phyloP scores from a whole-genome alignment of 2,797 vertebrate genomes.

The Pipistrellus kuhlii region DNA sequence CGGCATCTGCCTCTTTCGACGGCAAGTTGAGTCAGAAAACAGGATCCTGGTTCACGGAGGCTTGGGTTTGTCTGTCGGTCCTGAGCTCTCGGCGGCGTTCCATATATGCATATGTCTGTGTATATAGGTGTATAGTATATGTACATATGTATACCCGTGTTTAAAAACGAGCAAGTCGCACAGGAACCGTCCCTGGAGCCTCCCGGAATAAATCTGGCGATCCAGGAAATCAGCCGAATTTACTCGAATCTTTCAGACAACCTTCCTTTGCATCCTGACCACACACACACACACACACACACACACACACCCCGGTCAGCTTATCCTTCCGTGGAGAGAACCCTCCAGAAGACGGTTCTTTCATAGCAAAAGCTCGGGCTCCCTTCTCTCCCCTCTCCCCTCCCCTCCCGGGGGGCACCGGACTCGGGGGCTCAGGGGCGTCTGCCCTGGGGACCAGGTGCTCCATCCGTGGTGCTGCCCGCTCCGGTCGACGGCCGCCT shows the following conservation, averaged over 20 bases:
- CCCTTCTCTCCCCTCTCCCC: slow-evolving; percentile 55
- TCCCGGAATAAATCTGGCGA: slow-evolving; percentile 64
- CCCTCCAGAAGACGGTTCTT: slow-evolving; percentile 53
- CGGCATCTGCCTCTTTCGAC: slow-evolving; percentile 60
- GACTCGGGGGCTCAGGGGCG: slow-evolving; percentile 62
- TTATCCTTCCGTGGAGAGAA: neutral
- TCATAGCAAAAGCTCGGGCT: slow-evolving; percentile 62
- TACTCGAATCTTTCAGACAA: slow-evolving; percentile 65
- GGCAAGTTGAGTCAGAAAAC: slow-evolving; percentile 39
- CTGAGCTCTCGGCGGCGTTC: slow-evolving; percentile 67
- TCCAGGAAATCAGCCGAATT: slow-evolving; percentile 59
- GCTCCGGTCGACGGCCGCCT: neutral
- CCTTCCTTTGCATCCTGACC: slow-evolving; percentile 50
- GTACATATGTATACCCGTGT: slow-evolving; percentile 70
- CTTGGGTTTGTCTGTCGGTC: slow-evolving; percentile 48
- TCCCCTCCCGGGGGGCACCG: slow-evolving; percentile 59
- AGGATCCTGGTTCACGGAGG: slow-evolving; percentile 1
- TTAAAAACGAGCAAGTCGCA: slow-evolving; percentile 42
- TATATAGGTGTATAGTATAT: slow-evolving; percentile 72
- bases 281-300: no score
- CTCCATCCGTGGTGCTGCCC: slow-evolving; percentile 54
- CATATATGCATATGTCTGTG: slow-evolving; percentile 77
- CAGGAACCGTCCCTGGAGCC: slow-evolving; percentile 2
- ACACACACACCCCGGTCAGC: neutral
- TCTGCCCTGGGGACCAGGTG: slow-evolving; percentile 53